These are phyloP conservation scores for Agapostemon virescens DNA, from an alignment of 2,888 invertebrate genomes.

Conservation along the genomic window DNA sequence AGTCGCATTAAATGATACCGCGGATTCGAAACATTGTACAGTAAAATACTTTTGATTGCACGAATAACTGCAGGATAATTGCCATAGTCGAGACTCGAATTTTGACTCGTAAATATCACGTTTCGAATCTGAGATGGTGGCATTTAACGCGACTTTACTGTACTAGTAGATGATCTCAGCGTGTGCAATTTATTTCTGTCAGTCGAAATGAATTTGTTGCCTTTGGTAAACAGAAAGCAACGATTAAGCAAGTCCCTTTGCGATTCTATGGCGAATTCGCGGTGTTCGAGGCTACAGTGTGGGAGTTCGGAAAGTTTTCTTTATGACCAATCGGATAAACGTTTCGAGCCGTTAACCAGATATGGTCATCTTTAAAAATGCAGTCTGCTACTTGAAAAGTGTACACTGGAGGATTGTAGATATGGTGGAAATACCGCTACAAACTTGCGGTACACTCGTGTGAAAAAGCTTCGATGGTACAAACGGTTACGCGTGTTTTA, in stretches of 20 bases:
- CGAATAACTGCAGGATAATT: no score
- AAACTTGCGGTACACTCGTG: background rate
- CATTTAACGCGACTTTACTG: no score
- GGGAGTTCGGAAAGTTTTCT: background rate
- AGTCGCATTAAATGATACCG: no score
- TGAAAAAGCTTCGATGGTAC: background rate
- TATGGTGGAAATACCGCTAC: background rate
- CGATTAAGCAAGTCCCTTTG: background rate
- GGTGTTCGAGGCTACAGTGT: background rate
- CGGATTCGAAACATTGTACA: no score
- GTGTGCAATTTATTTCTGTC: background rate
- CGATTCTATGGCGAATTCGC: background rate
- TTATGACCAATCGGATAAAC: conserved; percentile 1
- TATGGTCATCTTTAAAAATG: conserved; percentile 2
- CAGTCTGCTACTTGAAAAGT: background rate
- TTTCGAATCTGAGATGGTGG: no score
- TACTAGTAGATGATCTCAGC: no score
- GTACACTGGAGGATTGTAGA: background rate
- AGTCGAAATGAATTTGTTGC: background rate
- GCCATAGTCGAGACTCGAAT: no score
- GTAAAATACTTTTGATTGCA: no score
- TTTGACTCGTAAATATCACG: no score
- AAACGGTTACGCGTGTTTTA: background rate
- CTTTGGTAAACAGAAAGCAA: background rate
- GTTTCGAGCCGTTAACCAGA: background rate